phyloP scores from a whole-genome alignment of 2,888 invertebrate genomes.

The Baronia brevicornis region DNA sequence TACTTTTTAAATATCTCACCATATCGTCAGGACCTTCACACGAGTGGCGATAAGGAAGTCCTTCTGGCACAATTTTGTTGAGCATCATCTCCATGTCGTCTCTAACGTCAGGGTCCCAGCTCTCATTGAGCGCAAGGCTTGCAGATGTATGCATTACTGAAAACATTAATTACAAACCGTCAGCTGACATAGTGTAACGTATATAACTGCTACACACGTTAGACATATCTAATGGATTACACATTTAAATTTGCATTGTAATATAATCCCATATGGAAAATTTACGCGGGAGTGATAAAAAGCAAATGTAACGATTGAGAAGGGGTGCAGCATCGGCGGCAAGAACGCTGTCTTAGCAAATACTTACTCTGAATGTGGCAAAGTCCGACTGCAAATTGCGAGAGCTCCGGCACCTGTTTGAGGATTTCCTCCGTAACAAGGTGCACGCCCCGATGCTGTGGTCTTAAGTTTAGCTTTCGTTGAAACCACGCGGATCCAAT shows the following conservation, averaged over 20 bases:
- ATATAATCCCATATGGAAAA: slow-evolving; percentile 8
- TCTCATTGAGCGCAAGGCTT: slow-evolving; percentile 97
- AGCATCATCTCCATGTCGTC: slow-evolving; percentile 99
- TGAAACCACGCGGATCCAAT: slow-evolving; percentile 99
- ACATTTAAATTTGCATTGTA: not conserved
- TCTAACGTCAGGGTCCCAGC: slow-evolving; percentile 98
- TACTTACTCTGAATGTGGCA: slow-evolving; percentile 98
- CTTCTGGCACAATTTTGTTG: slow-evolving; percentile 98
- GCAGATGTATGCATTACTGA: slow-evolving; percentile 98
- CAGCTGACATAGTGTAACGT: slow-evolving; percentile 17
- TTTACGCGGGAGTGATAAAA: slow-evolving; percentile 18
- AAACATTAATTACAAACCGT: slow-evolving; percentile 41
- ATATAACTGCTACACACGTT: no score
- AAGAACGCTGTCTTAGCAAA: slow-evolving; percentile 39
- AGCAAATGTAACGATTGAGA: slow-evolving; percentile 50
- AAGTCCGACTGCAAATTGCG: slow-evolving; percentile 95
- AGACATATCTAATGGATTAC: no score
- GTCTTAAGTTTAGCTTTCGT: slow-evolving; percentile 95
- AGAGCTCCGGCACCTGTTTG: slow-evolving; percentile 94
- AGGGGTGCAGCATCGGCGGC: slow-evolving; percentile 58
- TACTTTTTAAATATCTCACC: no score
- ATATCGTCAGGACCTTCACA: slow-evolving; percentile 99
- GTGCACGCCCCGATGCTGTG: slow-evolving; percentile 97
- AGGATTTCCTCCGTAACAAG: slow-evolving; percentile 97
- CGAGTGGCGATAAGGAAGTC: slow-evolving; percentile 95